Evolutionary conservation across 2,797 vertebrate species (phyloP).

Genomic region (Rhinophrynus dorsalis): DNA sequence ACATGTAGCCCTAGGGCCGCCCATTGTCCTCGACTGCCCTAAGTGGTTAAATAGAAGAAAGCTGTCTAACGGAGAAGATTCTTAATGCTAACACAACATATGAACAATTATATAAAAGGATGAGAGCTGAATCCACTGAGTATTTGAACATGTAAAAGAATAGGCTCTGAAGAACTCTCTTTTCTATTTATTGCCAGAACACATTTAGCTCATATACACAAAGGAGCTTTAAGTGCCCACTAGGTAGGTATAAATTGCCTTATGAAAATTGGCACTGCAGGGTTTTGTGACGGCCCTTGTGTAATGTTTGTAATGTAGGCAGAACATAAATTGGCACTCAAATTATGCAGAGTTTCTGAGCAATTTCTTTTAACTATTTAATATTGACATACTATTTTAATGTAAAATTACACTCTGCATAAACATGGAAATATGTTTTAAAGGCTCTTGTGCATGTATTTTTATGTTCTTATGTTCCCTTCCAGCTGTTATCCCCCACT

Average conservation of each 20-base stretch:
- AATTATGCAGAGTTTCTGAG: constrained; percentile 58
- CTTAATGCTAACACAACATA: constrained; percentile 2
- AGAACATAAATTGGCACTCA: constrained; percentile 58
- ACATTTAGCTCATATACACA: constrained; percentile 59
- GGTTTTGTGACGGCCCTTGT: constrained; percentile 59
- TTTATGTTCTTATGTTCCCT: neutral
- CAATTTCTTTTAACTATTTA: constrained; percentile 5
- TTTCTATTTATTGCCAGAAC: constrained; percentile 59
- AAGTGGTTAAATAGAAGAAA: constrained; percentile 71
- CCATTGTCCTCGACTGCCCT: too few relatives aligned
- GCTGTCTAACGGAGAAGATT: constrained; percentile 49
- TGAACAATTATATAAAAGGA: constrained; percentile 40
- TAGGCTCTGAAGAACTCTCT: constrained; percentile 39
- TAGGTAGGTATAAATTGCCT: constrained; percentile 69
- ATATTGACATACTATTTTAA: neutral
- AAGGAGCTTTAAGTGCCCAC: constrained; percentile 65
- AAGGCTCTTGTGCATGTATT: neutral
- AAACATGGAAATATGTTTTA: constrained; percentile 8
- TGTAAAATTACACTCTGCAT: neutral
- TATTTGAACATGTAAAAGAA: constrained; percentile 52
- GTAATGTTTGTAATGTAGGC: constrained; percentile 66
- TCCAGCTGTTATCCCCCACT: constrained; percentile 27
- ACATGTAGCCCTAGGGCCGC: too few relatives aligned
- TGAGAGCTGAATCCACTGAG: constrained; percentile 17
- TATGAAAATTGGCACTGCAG: constrained; percentile 65